These are phyloP conservation scores for Andrena haemorrhoa DNA, from an alignment of 2,888 invertebrate genomes.

Conservation along the genomic window DNA sequence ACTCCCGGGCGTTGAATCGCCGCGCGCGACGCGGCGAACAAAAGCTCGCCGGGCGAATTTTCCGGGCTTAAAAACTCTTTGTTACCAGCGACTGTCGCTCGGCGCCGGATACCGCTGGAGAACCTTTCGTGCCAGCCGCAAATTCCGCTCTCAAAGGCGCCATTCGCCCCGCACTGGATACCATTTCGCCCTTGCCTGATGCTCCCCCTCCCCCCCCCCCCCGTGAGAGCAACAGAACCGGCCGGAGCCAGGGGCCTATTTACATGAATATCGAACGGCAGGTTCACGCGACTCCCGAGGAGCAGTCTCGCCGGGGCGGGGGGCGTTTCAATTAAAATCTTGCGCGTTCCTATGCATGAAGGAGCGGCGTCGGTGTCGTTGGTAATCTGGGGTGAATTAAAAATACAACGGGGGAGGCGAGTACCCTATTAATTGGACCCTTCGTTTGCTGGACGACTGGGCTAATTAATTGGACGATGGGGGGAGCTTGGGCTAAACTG, in stretches of 20 bases:
- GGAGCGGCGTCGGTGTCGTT: too few species aligned
- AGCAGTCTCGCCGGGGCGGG: too few species aligned
- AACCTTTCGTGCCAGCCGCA: constrained; percentile 25
- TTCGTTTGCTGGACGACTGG: too few species aligned
- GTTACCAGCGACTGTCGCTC: constrained; percentile 20
- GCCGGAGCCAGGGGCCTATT: background rate
- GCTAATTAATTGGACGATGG: too few species aligned
- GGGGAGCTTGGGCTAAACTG: too few species aligned
- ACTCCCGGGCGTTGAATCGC: constrained; percentile 39
- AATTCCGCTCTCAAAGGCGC: constrained; percentile 17
- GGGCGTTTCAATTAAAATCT: too few species aligned
- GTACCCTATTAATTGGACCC: too few species aligned
- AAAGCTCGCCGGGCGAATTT: constrained; percentile 52
- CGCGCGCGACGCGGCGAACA: constrained; percentile 29
- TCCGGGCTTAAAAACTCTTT: constrained; percentile 42
- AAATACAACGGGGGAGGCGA: too few species aligned
- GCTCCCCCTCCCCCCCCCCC: too few species aligned
- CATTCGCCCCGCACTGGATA: background rate
- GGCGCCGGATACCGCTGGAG: constrained; percentile 33
- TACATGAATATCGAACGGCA: constrained; percentile 19
- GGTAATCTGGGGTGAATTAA: too few species aligned
- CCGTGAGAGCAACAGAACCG: background rate
- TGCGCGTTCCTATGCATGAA: background rate
- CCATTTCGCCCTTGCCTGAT: background rate
- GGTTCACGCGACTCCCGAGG: constrained; percentile 3